These are phyloP conservation scores for Brienomyrus longianalis DNA, from an alignment of 2,113 vertebrate species.

Conservation along the genomic window DNA sequence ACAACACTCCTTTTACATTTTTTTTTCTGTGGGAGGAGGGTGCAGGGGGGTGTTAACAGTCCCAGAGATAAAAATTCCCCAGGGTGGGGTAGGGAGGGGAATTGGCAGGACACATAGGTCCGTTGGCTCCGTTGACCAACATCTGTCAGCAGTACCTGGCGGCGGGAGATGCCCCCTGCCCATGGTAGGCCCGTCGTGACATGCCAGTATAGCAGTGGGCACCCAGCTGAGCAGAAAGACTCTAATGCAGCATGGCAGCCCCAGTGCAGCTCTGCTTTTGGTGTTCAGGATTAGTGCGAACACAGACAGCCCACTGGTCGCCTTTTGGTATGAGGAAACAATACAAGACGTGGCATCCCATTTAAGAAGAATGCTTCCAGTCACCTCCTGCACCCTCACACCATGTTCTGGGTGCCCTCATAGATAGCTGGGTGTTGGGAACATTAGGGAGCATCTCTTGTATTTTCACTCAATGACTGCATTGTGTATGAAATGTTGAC, in stretches of 20 bases:
- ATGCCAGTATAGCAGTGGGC: not conserved
- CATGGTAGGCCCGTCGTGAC: conserved; percentile 43
- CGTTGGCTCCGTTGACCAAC: conserved; percentile 25
- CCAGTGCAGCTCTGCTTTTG: conserved; percentile 61
- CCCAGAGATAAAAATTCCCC: conserved; percentile 11
- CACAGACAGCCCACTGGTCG: not conserved
- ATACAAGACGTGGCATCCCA: not conserved
- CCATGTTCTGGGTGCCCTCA: not conserved
- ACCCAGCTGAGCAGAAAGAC: conserved; percentile 38
- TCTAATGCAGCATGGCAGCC: conserved; percentile 70
- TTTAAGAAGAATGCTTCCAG: not conserved
- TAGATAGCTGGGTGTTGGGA: not conserved
- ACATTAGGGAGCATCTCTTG: not conserved
- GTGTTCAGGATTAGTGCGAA: not conserved
- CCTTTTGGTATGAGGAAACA: not conserved
- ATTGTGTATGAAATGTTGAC: not conserved
- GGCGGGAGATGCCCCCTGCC: conserved; percentile 31
- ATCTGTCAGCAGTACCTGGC: conserved; percentile 34
- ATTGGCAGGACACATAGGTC: not conserved
- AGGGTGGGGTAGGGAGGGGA: not conserved
- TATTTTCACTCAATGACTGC: not conserved
- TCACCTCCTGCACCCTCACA: not conserved
- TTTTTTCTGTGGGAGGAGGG: not conserved
- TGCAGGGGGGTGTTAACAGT: not conserved
- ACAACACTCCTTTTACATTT: not conserved